Evolutionary conservation across 2,888 invertebrate species (phyloP).

Genomic region (Pardosa pseudoannulata): DNA sequence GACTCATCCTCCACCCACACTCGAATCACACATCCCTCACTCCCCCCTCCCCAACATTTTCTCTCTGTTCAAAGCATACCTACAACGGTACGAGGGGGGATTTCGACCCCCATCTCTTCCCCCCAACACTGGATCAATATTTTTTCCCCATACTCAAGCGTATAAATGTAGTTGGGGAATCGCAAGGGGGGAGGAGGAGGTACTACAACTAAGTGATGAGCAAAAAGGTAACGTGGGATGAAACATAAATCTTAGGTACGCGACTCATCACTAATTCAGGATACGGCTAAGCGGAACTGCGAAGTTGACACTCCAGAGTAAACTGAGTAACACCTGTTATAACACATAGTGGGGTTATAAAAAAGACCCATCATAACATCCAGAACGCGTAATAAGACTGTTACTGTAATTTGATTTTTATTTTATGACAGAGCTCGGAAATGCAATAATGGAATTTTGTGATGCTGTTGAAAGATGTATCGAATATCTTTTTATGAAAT

Average conservation of each 20-base stretch:
- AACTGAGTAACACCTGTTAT: neutral
- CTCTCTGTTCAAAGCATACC: conserved; percentile 15
- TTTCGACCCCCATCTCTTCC: conserved; percentile 13
- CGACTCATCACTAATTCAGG: conserved; percentile 4
- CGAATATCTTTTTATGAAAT: no score
- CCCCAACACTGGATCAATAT: conserved; percentile 48
- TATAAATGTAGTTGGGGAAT: neutral
- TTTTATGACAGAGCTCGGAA: no score
- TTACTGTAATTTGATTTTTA: no score
- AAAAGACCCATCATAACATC: no score
- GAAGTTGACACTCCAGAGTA: neutral
- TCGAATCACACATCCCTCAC: conserved; percentile 41
- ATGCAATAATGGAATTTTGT: no score
- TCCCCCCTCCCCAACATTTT: no score
- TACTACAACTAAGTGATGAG: neutral
- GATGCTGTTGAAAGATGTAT: no score
- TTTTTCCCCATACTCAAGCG: conserved; percentile 27
- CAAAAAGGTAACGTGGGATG: neutral
- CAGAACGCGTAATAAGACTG: no score
- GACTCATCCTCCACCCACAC: conserved; percentile 41
- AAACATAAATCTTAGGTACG: neutral
- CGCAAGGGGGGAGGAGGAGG: no score
- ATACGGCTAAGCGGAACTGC: neutral
- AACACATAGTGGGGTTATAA: no score
- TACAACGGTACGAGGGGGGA: conserved; percentile 41